Evolutionary conservation across 2,113 vertebrate species (phyloP).

Genomic region (Paradoxurus hermaphroditus): DNA sequence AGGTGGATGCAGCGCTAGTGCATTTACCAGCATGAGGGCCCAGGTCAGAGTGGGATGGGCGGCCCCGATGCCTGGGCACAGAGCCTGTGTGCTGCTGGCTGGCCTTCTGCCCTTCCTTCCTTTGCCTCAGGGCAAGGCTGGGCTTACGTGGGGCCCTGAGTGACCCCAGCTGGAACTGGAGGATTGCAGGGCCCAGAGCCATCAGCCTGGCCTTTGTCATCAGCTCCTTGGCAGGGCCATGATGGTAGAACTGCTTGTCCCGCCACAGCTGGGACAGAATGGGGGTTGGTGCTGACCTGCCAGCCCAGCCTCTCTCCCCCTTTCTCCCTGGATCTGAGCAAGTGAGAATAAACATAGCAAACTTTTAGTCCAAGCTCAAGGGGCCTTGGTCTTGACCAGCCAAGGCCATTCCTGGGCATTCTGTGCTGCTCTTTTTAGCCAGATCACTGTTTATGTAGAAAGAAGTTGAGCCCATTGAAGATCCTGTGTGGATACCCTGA

Average conservation of each 20-base stretch:
- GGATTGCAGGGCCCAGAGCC: not conserved
- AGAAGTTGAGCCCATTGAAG: conserved; percentile 46
- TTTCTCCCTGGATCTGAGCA: conserved; percentile 10
- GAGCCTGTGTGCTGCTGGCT: not conserved
- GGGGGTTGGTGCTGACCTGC: not conserved
- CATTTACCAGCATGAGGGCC: not conserved
- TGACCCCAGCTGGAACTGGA: not conserved
- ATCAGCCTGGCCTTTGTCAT: conserved; percentile 46
- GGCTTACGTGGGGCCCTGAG: not conserved
- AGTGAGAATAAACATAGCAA: conserved; percentile 48
- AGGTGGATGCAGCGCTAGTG: not conserved
- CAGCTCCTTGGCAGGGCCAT: not conserved
- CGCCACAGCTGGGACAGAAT: not conserved
- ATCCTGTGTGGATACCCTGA: conserved; percentile 22
- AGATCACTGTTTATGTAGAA: conserved; percentile 38
- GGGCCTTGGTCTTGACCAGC: conserved; percentile 14
- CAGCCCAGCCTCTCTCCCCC: not conserved
- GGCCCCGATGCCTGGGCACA: not conserved
- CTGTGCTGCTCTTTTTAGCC: not conserved
- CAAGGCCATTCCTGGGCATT: conserved; percentile 48
- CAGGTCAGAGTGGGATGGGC: not conserved
- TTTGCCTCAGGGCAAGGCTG: not conserved
- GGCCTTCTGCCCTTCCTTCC: not conserved
- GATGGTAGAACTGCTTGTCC: not conserved
- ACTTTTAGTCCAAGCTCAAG: not conserved